Evolutionary conservation across 2,888 invertebrate species (phyloP).

Genomic region (Parochlus steinenii): DNA sequence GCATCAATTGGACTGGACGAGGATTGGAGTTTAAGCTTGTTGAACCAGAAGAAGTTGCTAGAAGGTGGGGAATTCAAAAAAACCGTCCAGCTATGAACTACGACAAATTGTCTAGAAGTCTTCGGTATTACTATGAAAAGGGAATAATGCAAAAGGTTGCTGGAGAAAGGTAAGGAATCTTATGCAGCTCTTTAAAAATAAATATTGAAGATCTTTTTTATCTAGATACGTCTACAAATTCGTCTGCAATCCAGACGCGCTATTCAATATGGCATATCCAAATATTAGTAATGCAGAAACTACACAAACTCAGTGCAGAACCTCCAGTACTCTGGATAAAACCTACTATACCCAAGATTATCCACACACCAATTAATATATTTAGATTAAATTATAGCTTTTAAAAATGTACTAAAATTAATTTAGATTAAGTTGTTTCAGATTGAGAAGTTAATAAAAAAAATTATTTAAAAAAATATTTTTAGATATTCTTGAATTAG

Average conservation of each 20-base stretch:
- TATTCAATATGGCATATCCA: conserved; percentile 74
- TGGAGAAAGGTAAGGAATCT: neutral
- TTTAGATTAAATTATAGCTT: too few species aligned
- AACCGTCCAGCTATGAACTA: conserved; percentile 97
- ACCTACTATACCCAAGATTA: too few species aligned
- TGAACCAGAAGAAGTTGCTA: conserved; percentile 91
- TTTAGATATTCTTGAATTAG: too few species aligned
- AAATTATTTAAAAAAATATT: too few species aligned
- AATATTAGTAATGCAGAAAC: too few species aligned
- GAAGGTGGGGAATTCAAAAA: conserved; percentile 92
- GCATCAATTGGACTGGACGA: conserved; percentile 88
- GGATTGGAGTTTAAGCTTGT: conserved; percentile 92
- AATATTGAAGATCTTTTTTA: too few species aligned
- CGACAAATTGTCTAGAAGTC: conserved; percentile 82
- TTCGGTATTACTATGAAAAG: conserved; percentile 94
- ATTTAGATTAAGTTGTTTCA: too few species aligned
- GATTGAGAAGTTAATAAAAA: too few species aligned
- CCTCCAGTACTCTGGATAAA: too few species aligned
- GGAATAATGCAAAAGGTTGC: conserved; percentile 91
- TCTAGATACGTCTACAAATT: conserved; percentile 92
- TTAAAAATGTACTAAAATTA: too few species aligned
- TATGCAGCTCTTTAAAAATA: neutral
- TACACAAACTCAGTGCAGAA: neutral
- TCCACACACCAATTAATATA: too few species aligned
- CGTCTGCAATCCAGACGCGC: conserved; percentile 84